Evolutionary conservation across 2,888 invertebrate genomes (phyloP).

Genomic region (Macrosiphum euphorbiae): DNA sequence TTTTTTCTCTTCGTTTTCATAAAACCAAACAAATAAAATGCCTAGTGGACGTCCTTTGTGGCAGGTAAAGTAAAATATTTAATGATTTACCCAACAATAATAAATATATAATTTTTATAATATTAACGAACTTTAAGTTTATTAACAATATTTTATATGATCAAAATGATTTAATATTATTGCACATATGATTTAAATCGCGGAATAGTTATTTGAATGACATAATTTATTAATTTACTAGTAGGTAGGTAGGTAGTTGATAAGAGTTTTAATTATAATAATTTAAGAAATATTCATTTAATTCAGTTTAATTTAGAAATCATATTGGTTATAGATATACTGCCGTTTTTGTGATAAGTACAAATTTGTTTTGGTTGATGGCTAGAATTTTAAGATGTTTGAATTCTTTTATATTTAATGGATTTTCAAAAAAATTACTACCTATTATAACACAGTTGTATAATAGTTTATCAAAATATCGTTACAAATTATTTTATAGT

Average conservation of each 20-base stretch:
- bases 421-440: background rate
- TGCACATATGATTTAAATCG: background rate
- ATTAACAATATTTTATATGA: background rate
- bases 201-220: background rate
- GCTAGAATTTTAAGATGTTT: background rate
- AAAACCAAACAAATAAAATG: slow-evolving; percentile 47
- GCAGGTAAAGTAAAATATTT: slow-evolving; percentile 63
- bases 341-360: background rate
- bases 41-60: slow-evolving; percentile 66
- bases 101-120: background rate
- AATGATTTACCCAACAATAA: background rate
- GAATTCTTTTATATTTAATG: background rate
- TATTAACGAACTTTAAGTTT: background rate
- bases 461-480: background rate
- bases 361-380: background rate
- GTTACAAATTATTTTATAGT: background rate
- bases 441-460: too few species aligned
- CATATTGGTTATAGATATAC: background rate
- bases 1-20: background rate
- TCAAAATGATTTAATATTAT: background rate
- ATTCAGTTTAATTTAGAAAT: background rate
- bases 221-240: background rate
- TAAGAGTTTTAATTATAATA: background rate
- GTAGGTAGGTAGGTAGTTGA: background rate
- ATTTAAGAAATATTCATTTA: too few species aligned